phyloP scores from a whole-genome alignment of 2,113 vertebrate species.

The Lagopus muta region DNA sequence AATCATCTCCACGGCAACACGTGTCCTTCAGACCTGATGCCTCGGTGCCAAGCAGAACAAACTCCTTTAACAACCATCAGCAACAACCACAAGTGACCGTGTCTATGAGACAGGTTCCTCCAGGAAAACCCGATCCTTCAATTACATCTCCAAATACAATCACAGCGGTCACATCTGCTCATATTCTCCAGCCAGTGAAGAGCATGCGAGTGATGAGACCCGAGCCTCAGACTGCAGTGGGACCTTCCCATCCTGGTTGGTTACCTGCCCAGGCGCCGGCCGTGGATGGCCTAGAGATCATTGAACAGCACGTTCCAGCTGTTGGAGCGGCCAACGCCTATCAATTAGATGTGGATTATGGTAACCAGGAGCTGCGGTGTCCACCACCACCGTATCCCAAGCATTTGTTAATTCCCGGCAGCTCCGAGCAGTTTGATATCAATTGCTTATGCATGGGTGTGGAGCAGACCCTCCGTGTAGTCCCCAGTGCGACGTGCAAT shows the following conservation, averaged over 20 bases:
- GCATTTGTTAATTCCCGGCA: slow-evolving; percentile 83
- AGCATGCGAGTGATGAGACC: slow-evolving; percentile 96
- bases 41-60: slow-evolving; percentile 88
- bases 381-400: slow-evolving; percentile 95
- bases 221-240: slow-evolving; percentile 96
- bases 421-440: slow-evolving; percentile 80
- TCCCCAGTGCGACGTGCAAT: slow-evolving; percentile 38
- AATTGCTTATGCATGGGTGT: slow-evolving; percentile 77
- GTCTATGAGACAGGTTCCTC: slow-evolving; percentile 80
- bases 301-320: slow-evolving; percentile 83
- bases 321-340: slow-evolving; percentile 79
- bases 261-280: slow-evolving; percentile 81
- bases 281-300: slow-evolving; percentile 73
- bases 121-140: slow-evolving; percentile 84
- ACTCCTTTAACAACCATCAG: slow-evolving; percentile 93
- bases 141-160: slow-evolving; percentile 90
- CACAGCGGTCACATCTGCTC: slow-evolving; percentile 92
- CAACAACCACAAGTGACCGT: slow-evolving; percentile 79
- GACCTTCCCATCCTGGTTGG: slow-evolving; percentile 94
- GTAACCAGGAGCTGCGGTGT: slow-evolving; percentile 86
- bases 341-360: slow-evolving; percentile 79
- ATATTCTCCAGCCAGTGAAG: slow-evolving; percentile 95
- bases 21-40: slow-evolving; percentile 88
- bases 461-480: slow-evolving; percentile 76
- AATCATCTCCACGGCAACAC: slow-evolving; percentile 80